A percentile compares a stretch with the other conserved stretches of the same genome.
Evolutionary conservation across 1,140 invertebrate species (phyloP).

Genomic region (Oedothorax gibbosus): DNA sequence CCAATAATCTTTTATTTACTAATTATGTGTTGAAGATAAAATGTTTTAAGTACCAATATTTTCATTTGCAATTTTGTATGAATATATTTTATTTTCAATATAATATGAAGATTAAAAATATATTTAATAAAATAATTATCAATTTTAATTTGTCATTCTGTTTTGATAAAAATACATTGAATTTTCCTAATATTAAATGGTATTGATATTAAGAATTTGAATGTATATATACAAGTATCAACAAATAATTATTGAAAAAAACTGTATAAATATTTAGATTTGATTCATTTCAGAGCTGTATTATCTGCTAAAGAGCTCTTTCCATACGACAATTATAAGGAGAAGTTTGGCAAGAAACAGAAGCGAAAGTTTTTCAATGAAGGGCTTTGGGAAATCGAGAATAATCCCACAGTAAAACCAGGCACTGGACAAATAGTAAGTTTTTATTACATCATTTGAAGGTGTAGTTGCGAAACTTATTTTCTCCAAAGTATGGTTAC

Average conservation of each 20-base stretch:
- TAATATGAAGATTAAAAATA: too few species aligned
- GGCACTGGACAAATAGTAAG: conserved; percentile 57
- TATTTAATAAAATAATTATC: too few species aligned
- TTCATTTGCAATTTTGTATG: too few species aligned
- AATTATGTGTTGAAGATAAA: too few species aligned
- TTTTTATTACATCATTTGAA: neutral
- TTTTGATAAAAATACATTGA: too few species aligned
- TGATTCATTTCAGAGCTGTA: conserved; percentile 68
- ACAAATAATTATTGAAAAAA: neutral
- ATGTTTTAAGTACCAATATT: too few species aligned
- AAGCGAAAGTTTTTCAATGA: conserved; percentile 78
- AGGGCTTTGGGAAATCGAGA: conserved; percentile 76
- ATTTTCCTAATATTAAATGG: too few species aligned
- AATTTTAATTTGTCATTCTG: too few species aligned
- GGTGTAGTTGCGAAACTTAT: neutral
- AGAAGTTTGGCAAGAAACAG: conserved; percentile 76
- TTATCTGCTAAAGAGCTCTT: conserved; percentile 71
- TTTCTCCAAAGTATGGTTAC: neutral
- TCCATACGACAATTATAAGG: conserved; percentile 74
- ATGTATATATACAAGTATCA: too few species aligned
- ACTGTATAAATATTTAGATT: conserved; percentile 51
- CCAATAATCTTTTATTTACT: too few species aligned
- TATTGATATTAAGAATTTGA: too few species aligned
- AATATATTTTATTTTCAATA: too few species aligned
- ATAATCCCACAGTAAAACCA: conserved; percentile 69